Evolutionary conservation across 2,888 invertebrate species (phyloP).

Genomic region (Bombylius major): DNA sequence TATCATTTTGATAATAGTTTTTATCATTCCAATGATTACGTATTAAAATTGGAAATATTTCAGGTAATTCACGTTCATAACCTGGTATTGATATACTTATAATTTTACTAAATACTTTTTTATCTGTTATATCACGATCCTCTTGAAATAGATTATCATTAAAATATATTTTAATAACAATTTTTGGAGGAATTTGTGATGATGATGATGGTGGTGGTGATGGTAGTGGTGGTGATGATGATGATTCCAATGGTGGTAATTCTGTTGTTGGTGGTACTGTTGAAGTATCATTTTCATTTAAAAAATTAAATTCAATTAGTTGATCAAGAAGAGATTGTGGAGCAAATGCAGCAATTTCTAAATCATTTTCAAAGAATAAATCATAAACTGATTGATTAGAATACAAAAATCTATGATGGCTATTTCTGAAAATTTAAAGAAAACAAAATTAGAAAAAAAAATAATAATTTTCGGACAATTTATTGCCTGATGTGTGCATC

Average conservation of each 20-base stretch:
- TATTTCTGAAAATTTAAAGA: constrained; percentile 17
- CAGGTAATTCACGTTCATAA: constrained; percentile 41
- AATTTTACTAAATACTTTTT: constrained; percentile 36
- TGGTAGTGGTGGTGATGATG: background rate
- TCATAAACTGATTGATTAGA: constrained; percentile 36
- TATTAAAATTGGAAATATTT: constrained; percentile 38
- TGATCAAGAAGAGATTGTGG: constrained; percentile 36
- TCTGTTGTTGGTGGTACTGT: background rate
- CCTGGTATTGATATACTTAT: constrained; percentile 49
- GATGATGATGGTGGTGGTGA: background rate
- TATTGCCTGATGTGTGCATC: too few relatives aligned
- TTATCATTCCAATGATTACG: background rate
- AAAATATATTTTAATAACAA: constrained; percentile 42
- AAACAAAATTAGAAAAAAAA: background rate
- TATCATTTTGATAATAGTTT: too few relatives aligned
- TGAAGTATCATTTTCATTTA: constrained; percentile 10
- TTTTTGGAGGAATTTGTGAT: constrained; percentile 23
- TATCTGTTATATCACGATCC: constrained; percentile 24
- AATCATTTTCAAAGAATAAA: constrained; percentile 36
- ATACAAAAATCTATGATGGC: constrained; percentile 29
- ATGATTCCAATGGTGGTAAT: background rate
- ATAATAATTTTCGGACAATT: too few relatives aligned
- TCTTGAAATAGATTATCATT: constrained; percentile 45
- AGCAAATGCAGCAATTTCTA: constrained; percentile 44
- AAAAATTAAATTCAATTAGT: constrained; percentile 25